phyloP scores from a whole-genome alignment of 2,888 invertebrate genomes.

The Dryobotodes eremita region DNA sequence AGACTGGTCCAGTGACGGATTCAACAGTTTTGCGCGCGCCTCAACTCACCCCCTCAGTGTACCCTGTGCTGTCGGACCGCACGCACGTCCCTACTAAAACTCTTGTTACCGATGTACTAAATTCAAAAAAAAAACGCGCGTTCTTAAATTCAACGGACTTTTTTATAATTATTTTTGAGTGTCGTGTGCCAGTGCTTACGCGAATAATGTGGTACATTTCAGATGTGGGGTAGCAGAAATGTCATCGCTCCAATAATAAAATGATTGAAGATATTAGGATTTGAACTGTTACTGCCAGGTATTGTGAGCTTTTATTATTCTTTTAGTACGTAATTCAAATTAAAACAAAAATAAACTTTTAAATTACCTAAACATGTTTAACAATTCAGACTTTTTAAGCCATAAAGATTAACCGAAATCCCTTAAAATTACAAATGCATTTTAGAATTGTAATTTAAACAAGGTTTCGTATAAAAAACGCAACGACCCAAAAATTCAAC shows the following conservation, averaged over 20 bases:
- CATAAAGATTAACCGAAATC: background rate
- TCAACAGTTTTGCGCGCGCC: conserved; percentile 90
- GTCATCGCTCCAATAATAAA: conserved; percentile 76
- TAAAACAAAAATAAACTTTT: background rate
- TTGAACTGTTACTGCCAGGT: conserved; percentile 79
- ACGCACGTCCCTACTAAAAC: conserved; percentile 74
- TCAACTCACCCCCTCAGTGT: conserved; percentile 78
- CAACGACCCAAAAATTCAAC: background rate
- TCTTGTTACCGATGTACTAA: conserved; percentile 73
- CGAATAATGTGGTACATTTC: conserved; percentile 81
- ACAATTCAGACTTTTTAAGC: background rate
- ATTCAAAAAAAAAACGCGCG: conserved; percentile 68
- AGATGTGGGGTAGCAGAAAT: conserved; percentile 81
- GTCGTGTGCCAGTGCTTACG: conserved; percentile 71
- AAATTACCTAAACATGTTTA: background rate
- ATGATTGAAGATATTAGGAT: conserved; percentile 76
- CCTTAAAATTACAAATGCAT: background rate
- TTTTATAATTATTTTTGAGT: conserved; percentile 67
- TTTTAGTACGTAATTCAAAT: conserved; percentile 16
- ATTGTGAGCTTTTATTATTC: conserved; percentile 55
- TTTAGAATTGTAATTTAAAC: conserved; percentile 4
- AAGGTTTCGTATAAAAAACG: background rate
- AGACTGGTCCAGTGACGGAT: conserved; percentile 75
- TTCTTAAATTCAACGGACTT: conserved; percentile 55
- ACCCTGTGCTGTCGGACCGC: conserved; percentile 63